Evolutionary conservation across 2,888 invertebrate genomes (phyloP).

Genomic region (Mantis religiosa): DNA sequence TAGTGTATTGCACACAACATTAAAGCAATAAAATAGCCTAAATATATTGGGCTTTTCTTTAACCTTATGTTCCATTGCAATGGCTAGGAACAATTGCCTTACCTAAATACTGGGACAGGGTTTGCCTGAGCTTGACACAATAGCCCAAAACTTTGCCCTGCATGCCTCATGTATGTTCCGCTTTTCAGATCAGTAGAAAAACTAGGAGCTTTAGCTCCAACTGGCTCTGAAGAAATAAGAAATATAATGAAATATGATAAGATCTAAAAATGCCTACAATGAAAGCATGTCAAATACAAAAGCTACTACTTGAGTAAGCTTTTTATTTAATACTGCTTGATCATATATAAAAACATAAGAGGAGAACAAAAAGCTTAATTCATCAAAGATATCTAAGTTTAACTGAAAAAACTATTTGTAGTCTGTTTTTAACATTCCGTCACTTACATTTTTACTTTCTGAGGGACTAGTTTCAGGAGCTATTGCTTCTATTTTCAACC

Average conservation of each 20-base stretch:
- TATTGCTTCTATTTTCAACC: too few species aligned
- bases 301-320: neutral
- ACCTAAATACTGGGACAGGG: constrained; percentile 53
- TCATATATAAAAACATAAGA: too few species aligned
- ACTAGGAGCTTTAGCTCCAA: constrained; percentile 62
- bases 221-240: constrained; percentile 52
- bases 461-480: too few species aligned
- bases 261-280: neutral
- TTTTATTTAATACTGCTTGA: neutral
- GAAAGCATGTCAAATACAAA: constrained; percentile 23
- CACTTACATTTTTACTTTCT: too few species aligned
- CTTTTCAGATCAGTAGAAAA: constrained; percentile 54
- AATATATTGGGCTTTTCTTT: too few species aligned
- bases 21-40: too few species aligned
- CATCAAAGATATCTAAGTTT: too few species aligned
- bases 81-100: constrained; percentile 22
- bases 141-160: constrained; percentile 41
- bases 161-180: constrained; percentile 37
- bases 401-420: too few species aligned
- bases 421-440: too few species aligned
- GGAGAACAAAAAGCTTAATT: too few species aligned
- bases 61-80: neutral
- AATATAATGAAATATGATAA: neutral
- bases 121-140: constrained; percentile 58
- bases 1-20: too few species aligned